Base-by-base conservation (phyloP, 2,113 vertebrate genomes). In the Nothobranchius kuhntae region DNA sequence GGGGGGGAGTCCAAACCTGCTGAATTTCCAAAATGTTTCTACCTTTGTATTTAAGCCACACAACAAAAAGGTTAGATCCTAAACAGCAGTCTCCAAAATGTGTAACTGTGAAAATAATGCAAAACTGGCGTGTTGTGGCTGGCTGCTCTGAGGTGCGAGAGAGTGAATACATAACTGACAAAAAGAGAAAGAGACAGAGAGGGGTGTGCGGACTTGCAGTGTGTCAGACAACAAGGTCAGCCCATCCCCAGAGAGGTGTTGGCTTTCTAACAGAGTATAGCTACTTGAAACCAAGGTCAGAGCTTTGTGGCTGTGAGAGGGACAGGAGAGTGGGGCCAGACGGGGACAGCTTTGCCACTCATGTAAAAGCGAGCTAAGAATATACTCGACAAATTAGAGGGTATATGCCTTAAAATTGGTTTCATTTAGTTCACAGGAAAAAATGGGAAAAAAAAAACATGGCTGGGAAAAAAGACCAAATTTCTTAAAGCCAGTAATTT, bases 201-300 rank as follows among this genome's bases (percentile, higher is more conserved):
- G 53, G 78, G 78, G 56, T 26, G 63, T 85, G 71, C 77, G 86
- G 83, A 88, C 83, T 82, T 86, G 69, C 86, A 86, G 77, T 77
- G 79, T 86, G 85, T 78, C 86, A 89, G 76, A 89, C 84, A 90
- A 91, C 90, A 92, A 93, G 90, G 89, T 92, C 91, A 88, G 77
- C 63, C 81, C 87, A 88, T 91, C 91, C 91, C 89, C 36, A 65
- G 90, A 91, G 91, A 90, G 91, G 86, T 90, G 86, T 90, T 92
- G 89, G 90, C 86, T 93, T 92, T 89, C 89, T 75, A 92, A 78
- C 86, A 83, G 85, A 85, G 87, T 72, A 89, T 75, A 84, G 89
- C 89, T 87, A 92, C 89, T 90, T 84, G 90, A 93, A 88, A 92
- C 90, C 89, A 92, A 91, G 91, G 91, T 92, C 90, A 89, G 36